Base-by-base conservation (phyloP, 1,140 invertebrate genomes). In the Halictus rubicundus region DNA sequence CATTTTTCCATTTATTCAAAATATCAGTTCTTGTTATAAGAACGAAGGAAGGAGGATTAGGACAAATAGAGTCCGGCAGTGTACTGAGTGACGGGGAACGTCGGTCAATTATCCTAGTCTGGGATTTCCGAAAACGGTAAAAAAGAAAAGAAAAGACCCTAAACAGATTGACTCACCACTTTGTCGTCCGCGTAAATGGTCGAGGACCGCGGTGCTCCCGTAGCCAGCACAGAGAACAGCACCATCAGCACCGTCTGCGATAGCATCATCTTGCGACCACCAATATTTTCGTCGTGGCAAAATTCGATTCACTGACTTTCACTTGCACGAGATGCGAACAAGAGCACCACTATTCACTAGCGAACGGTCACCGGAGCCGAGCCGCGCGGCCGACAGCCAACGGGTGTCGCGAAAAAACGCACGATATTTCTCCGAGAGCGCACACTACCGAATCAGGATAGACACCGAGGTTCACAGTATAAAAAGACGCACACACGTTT, bases 151-250 rank as follows among this genome's bases (percentile, higher is more conserved):
- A 2, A 1, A 69, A 27, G 79, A 65, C 70, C 21, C 2, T 14
- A 5, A 52, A 52, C 19, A 21, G 19, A 52, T 64, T 52, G 39
- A 89, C 89, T 91, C 83, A 91, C 90, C 88, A 89, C 88, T 85
- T 76, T 84, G 68, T 91, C 90, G 54, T 91, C 90, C 57, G 86
- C 90, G 72, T 90, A 91, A 42, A 90, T 87, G 60, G 77, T 46
- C 52, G 87, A 89, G 59, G 79, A 81, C 54, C 54, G 71, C 59
- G 81, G 82, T 64, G 81, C 78, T 66, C 82, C 83, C 4, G 37
- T 52, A 19, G 68, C 78, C 19, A 86, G 68, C 63, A 78, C 66
- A 60, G 54, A 52, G 57, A 84, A 68, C 37, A 88, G 54, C 70
- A 80, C 78, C 60, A 57, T 78, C 54, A 83, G 14, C 23, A 64